Base-by-base conservation (phyloP, 2,113 vertebrate genomes). In the Notothenia rossii region DNA sequence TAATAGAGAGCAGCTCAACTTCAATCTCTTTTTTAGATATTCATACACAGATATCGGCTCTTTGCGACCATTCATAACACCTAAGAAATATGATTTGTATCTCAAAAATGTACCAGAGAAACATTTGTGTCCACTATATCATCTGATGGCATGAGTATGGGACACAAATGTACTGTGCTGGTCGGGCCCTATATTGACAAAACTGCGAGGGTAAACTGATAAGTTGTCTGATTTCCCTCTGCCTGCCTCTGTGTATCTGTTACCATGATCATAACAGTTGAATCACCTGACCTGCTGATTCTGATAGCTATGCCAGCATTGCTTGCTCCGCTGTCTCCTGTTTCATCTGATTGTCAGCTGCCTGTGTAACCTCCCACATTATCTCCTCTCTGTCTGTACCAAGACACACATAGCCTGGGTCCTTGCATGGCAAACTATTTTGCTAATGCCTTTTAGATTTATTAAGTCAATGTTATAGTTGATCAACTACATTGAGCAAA, bases 201-300 rank as follows among this genome's bases (percentile, higher is more conserved):
- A 71, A 14, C 60, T 56, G 48, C 75, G 70, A 74, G 60, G 70
- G 36, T 81, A 43, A 84, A 60, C 20, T 76, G 58, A 65, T 56
- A 63, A 75, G 53, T 61, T 71, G 82, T 83, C 56, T 83, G 56
- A 77, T 84, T 88, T 62, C 72, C 67, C 61, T 86, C 75, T 83
- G 84, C 85, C 65, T 89, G 84, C 77, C 59, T 88, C 74, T 88
- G 60, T 89, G 67, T 83, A 60, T 86, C 75, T 78, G 74, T 89
- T 78, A 69, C 68, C 66, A 59, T 84, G 59, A 82, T 81, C 79
- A 70, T 82, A 87, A 86, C 74, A 82, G 54, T 51, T 72, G 70
- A 66, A 80, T 75, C 60, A 82, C 58, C 51, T 83, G 73, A 84
- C 61, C 69, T 84, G 54, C 75, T 82, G 72, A 67, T 84, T 77